Evolutionary conservation across 2,113 vertebrate genomes (phyloP).

Genomic region (Siniperca chuatsi): DNA sequence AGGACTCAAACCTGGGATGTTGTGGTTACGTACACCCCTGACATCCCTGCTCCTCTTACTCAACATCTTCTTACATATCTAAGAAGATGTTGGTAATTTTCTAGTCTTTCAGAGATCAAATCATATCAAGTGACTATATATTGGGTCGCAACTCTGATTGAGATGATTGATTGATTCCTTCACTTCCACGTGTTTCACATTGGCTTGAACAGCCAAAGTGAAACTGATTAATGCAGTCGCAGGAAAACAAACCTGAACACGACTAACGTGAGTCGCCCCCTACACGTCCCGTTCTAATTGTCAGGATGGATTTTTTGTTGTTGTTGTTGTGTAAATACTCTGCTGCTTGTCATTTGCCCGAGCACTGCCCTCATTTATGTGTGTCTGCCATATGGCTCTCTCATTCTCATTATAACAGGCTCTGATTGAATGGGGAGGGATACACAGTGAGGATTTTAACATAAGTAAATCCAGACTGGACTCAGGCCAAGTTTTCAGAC

Average conservation of each 20-base stretch:
- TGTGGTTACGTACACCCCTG: too few species aligned
- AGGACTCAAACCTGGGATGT: too few species aligned
- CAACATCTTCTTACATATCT: too few species aligned
- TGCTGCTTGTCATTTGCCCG: conserved; percentile 51
- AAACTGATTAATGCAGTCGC: conserved; percentile 46
- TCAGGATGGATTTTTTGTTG: conserved; percentile 31
- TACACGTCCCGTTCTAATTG: conserved; percentile 31
- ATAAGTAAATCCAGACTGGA: neutral
- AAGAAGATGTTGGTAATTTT: neutral
- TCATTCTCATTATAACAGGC: conserved; percentile 53
- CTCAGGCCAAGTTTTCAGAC: neutral
- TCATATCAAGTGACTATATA: neutral
- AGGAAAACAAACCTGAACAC: conserved; percentile 31
- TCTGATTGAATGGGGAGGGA: conserved; percentile 50
- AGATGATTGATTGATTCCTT: neutral
- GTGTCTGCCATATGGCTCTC: conserved; percentile 63
- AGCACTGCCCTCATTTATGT: conserved; percentile 53
- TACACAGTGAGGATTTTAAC: conserved; percentile 14
- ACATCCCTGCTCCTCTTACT: too few species aligned
- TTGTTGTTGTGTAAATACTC: conserved; percentile 49
- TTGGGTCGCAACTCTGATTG: neutral
- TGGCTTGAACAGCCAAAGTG: conserved; percentile 32
- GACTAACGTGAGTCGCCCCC: conserved; percentile 26
- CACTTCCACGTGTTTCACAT: neutral
- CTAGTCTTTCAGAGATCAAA: neutral